phyloP scores from a whole-genome alignment of 2,113 vertebrate species.

The Leucoraja erinaceus region DNA sequence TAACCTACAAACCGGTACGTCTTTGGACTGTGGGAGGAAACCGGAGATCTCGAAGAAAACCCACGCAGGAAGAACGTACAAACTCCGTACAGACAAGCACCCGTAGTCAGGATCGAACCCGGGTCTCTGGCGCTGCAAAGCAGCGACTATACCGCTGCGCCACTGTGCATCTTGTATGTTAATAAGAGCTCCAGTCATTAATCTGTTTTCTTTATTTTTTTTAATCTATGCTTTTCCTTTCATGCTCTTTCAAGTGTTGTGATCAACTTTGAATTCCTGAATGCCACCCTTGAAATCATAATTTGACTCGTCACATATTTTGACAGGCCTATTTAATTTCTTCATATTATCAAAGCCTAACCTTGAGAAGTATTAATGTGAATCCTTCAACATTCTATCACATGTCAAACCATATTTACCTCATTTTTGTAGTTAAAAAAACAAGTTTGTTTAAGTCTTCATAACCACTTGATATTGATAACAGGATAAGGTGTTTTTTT shows the following conservation, averaged over 20 bases:
- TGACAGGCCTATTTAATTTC: background rate
- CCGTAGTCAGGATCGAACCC: too few relatives aligned
- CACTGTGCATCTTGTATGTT: background rate
- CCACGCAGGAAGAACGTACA: too few relatives aligned
- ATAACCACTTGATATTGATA: background rate
- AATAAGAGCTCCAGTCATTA: background rate
- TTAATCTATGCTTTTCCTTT: background rate
- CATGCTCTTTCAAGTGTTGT: background rate
- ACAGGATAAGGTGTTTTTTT: background rate
- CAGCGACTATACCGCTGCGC: too few relatives aligned
- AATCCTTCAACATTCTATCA: background rate
- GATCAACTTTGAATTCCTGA: background rate
- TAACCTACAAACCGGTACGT: too few relatives aligned
- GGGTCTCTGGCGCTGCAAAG: too few relatives aligned
- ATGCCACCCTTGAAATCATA: background rate
- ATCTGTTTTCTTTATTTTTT: background rate
- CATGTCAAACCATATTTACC: background rate
- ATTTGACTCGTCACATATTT: background rate
- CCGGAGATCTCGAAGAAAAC: too few relatives aligned
- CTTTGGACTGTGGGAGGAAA: too few relatives aligned
- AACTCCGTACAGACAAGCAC: too few relatives aligned
- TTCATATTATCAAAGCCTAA: background rate
- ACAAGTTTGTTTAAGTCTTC: background rate
- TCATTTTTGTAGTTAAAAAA: background rate
- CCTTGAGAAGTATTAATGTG: background rate